phyloP scores from a whole-genome alignment of 2,888 invertebrate genomes.

The Meiosimyza platycephala region DNA sequence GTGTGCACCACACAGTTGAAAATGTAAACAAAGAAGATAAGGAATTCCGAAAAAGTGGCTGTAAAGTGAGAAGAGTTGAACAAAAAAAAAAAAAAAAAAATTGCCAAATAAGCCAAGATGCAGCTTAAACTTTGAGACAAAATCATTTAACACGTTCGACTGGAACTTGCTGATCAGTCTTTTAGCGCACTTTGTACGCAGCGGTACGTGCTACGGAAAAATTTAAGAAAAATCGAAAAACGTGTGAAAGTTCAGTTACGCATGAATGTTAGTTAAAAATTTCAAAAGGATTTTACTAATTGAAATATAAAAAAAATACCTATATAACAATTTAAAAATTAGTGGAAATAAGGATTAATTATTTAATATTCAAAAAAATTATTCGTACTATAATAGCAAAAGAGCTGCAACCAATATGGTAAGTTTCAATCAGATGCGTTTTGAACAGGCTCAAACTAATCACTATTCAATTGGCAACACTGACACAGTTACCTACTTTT shows the following conservation, averaged over 20 bases:
- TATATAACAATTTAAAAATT: no score
- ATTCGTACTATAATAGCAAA: no score
- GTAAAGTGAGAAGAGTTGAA: not conserved
- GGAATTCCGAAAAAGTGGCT: not conserved
- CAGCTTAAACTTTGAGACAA: conserved; percentile 6
- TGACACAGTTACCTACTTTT: conserved; percentile 37
- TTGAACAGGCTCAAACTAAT: conserved; percentile 40
- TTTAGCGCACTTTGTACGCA: conserved; percentile 40
- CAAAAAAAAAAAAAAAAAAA: conserved; percentile 17
- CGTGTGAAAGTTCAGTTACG: conserved; percentile 2
- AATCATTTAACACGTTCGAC: conserved; percentile 45
- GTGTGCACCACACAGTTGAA: conserved; percentile 18
- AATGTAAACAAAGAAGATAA: not conserved
- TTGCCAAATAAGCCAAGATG: conserved; percentile 15
- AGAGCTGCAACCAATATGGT: not conserved
- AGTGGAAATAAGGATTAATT: no score
- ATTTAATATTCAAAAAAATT: no score
- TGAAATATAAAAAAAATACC: no score
- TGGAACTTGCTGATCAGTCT: conserved; percentile 46
- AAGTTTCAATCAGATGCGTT: conserved; percentile 19
- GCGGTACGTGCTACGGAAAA: conserved; percentile 36
- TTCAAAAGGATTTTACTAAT: not conserved
- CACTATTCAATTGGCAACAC: conserved; percentile 42
- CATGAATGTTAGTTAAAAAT: not conserved
- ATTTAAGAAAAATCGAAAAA: conserved; percentile 33